These are phyloP conservation scores for Poicephalus gulielmi DNA, from an alignment of 2,113 vertebrate genomes.

Conservation along the genomic window DNA sequence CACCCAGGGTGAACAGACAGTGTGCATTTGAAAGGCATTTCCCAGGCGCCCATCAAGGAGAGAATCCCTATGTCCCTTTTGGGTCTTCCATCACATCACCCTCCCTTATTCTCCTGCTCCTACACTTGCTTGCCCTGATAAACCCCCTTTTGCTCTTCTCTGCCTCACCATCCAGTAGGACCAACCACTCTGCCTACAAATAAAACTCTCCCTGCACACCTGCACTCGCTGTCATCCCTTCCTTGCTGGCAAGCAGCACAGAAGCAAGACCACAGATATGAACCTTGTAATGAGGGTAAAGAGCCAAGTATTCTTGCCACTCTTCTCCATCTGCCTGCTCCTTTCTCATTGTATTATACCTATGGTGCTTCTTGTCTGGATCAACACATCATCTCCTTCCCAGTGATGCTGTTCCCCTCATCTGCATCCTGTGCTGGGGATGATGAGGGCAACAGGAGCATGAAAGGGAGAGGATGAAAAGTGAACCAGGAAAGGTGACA, in stretches of 20 bases:
- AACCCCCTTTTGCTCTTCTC: neutral
- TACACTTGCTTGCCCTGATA: neutral
- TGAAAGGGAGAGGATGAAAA: neutral
- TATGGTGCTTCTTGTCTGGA: neutral
- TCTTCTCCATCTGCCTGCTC: neutral
- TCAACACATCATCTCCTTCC: neutral
- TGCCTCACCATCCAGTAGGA: neutral
- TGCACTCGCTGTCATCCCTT: neutral
- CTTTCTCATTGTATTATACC: neutral
- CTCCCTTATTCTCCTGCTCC: rapidly evolving
- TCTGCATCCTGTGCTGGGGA: rapidly evolving
- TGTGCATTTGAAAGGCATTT: neutral
- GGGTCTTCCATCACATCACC: neutral
- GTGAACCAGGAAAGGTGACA: neutral
- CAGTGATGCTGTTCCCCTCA: neutral
- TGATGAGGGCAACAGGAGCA: rapidly evolving
- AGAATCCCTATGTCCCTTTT: neutral
- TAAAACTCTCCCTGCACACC: neutral
- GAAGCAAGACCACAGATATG: neutral
- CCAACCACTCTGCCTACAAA: neutral
- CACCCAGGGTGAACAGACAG: neutral
- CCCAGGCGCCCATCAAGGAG: neutral
- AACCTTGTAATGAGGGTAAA: neutral
- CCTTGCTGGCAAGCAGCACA: neutral
- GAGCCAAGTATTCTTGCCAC: neutral